Conservation (phyloP, 2,888 invertebrate species). For the Sphaerophoria taeniata region DNA sequence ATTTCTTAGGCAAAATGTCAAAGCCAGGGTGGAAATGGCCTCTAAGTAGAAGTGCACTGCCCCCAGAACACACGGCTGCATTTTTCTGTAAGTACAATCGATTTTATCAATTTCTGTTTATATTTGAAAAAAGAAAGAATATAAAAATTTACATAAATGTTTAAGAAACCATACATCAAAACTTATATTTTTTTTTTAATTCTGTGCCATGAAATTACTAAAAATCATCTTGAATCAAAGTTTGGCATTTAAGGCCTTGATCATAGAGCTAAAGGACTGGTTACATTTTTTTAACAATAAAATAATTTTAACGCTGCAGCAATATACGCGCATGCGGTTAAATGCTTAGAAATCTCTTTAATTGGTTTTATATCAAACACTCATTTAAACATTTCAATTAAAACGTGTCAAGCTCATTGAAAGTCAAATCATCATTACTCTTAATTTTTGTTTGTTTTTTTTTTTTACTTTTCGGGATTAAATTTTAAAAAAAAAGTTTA, state of each 20-base stretch:
- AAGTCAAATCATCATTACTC: too few species aligned
- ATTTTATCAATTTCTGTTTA: not conserved
- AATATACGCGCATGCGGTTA: conserved; percentile 63
- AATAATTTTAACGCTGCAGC: conserved; percentile 59
- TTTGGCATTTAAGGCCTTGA: conserved; percentile 53
- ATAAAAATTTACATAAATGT: not conserved
- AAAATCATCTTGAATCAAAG: conserved; percentile 15
- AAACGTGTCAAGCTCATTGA: not conserved
- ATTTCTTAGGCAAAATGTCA: conserved; percentile 91
- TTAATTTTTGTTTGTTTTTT: not conserved
- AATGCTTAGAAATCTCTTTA: conserved; percentile 52
- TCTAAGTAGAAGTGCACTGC: conserved; percentile 86
- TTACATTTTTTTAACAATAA: conserved; percentile 30
- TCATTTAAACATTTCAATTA: not conserved
- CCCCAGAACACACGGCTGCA: conserved; percentile 86
- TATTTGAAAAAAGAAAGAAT: not conserved
- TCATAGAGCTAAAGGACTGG: conserved; percentile 56
- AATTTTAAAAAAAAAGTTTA: too few species aligned
- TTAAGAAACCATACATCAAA: conserved; percentile 34
- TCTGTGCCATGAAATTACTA: conserved; percentile 31
- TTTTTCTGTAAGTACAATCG: conserved; percentile 81
- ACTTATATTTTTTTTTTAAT: conserved; percentile 12
- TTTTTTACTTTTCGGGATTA: not conserved
- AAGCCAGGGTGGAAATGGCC: conserved; percentile 94
- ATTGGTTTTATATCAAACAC: conserved; percentile 17